Conservation (phyloP, 2,888 invertebrate species). For the Leptinotarsa tumamoca region DNA sequence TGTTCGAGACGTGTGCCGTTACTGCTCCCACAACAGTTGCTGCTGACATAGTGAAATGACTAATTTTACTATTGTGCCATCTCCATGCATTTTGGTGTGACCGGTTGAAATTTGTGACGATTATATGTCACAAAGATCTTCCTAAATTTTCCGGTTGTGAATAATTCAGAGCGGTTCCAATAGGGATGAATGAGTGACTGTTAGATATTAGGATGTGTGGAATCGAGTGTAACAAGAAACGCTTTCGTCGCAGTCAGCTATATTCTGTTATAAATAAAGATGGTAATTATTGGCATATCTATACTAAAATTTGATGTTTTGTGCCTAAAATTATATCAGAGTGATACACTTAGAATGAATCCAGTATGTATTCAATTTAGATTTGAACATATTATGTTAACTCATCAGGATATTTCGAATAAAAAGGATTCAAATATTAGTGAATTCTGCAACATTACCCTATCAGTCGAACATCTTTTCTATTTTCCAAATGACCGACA, state of each 20-base stretch:
- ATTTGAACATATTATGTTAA: no score
- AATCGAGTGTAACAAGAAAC: neutral
- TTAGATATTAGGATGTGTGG: neutral
- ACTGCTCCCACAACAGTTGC: slow-evolving; percentile 43
- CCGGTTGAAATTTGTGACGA: neutral
- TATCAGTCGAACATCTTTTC: no score
- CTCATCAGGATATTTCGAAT: no score
- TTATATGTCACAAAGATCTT: neutral
- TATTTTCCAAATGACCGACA: no score
- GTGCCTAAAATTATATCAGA: no score
- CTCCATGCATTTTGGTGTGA: slow-evolving; percentile 11
- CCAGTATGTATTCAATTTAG: no score
- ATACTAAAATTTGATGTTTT: no score
- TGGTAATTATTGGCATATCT: no score
- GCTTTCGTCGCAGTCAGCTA: neutral
- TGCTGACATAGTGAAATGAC: slow-evolving; percentile 47
- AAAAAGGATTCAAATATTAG: no score
- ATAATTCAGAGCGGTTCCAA: neutral
- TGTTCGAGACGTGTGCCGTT: slow-evolving; percentile 41
- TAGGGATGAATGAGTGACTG: neutral
- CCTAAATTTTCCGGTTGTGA: slow-evolving; percentile 4
- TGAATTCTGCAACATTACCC: no score
- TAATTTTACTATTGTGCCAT: slow-evolving; percentile 42
- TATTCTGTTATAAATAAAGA: no score
- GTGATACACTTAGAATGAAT: no score